phyloP scores from a whole-genome alignment of 2,797 vertebrate species.

The Anguilla obscura region DNA sequence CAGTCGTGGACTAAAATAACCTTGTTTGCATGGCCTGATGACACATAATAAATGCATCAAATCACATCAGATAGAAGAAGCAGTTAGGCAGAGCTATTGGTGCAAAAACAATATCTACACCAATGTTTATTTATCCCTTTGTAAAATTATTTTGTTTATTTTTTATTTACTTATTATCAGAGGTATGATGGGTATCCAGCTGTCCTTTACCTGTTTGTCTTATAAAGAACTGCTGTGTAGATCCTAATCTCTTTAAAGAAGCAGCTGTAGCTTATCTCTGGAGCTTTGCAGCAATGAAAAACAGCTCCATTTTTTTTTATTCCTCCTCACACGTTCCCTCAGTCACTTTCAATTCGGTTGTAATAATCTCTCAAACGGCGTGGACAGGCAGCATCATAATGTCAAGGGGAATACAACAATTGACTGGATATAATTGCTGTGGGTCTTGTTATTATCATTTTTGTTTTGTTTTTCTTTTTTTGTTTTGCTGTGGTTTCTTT shows the following conservation, averaged over 20 bases:
- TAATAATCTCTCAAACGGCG: constrained; percentile 43
- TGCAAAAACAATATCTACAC: background rate
- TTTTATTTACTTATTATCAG: background rate
- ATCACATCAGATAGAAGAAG: background rate
- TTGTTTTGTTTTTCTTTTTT: background rate
- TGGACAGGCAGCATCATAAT: constrained; percentile 44
- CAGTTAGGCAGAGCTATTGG: background rate
- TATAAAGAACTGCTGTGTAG: constrained; percentile 39
- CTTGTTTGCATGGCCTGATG: background rate
- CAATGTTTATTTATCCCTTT: background rate
- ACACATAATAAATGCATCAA: background rate
- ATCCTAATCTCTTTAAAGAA: constrained; percentile 56
- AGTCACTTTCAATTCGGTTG: constrained; percentile 47
- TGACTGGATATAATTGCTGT: constrained; percentile 46
- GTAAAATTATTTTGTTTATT: background rate
- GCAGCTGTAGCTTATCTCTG: constrained; percentile 43
- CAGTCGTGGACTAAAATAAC: background rate
- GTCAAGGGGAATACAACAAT: constrained; percentile 50
- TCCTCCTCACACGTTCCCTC: constrained; percentile 43
- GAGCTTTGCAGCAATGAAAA: constrained; percentile 34
- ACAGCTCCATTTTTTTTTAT: constrained; percentile 46
- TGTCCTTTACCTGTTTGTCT: constrained; percentile 43
- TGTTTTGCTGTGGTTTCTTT: constrained; percentile 7
- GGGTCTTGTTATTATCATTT: constrained; percentile 36
- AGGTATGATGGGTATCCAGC: constrained; percentile 46